Conservation (phyloP, 1,140 invertebrate genomes). For the Drosophila lacteicornis region DNA sequence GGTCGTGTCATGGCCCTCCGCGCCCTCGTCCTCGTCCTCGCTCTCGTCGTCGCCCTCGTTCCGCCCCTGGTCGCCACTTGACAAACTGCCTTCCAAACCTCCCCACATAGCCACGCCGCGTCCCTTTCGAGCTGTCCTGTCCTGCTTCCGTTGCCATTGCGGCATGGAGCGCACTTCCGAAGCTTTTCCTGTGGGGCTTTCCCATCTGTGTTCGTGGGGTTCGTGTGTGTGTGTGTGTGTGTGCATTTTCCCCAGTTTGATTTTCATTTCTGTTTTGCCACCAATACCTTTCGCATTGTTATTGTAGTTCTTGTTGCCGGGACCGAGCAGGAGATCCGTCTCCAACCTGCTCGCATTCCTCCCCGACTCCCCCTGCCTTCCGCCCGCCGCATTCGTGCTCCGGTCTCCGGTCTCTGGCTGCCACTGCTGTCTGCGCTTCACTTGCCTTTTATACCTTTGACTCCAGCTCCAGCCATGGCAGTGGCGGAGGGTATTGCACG, state of each 20-base stretch:
- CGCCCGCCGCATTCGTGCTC: not conserved
- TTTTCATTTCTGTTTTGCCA: slow-evolving; percentile 78
- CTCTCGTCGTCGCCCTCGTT: not conserved
- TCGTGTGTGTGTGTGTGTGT: slow-evolving; percentile 18
- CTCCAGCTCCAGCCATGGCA: slow-evolving; percentile 19
- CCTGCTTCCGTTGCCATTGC: slow-evolving; percentile 61
- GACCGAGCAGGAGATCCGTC: slow-evolving; percentile 51
- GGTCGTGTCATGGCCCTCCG: slow-evolving; percentile 52
- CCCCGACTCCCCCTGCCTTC: not conserved
- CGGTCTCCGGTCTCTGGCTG: slow-evolving; percentile 25
- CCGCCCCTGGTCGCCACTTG: slow-evolving; percentile 47
- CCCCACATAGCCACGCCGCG: not conserved
- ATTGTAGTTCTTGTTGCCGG: slow-evolving; percentile 52
- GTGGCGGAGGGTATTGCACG: slow-evolving; percentile 9
- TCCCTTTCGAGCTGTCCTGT: slow-evolving; percentile 28
- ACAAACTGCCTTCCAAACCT: slow-evolving; percentile 44
- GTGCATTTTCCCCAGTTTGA: slow-evolving; percentile 59
- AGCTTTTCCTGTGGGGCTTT: slow-evolving; percentile 66
- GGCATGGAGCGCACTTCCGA: slow-evolving; percentile 80
- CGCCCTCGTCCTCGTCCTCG: not conserved
- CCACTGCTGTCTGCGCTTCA: slow-evolving; percentile 57
- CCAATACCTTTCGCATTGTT: slow-evolving; percentile 73
- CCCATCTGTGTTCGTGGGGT: slow-evolving; percentile 35
- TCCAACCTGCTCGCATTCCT: slow-evolving; percentile 47
- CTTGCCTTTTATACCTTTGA: slow-evolving; percentile 55